Evolutionary conservation across 2,113 vertebrate species (phyloP).

Genomic region (Hippoglossus stenolepis): DNA sequence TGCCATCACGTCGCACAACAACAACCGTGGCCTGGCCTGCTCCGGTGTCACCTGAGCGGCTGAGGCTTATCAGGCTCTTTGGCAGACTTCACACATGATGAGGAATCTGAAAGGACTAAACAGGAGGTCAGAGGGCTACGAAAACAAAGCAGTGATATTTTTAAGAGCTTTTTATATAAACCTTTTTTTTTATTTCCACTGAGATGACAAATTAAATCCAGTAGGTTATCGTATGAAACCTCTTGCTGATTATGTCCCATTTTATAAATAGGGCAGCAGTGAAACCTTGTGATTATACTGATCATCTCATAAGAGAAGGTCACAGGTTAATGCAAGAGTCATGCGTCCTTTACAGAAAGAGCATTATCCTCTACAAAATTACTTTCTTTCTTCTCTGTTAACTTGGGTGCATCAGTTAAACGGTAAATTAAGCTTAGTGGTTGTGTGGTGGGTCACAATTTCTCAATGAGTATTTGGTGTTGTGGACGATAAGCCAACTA

Average conservation of each 20-base stretch:
- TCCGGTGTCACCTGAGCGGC: not conserved
- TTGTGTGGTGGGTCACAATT: conserved; percentile 19
- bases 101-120: not conserved
- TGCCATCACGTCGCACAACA: conserved; percentile 17
- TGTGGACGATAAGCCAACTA: not conserved
- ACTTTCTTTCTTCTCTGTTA: not conserved
- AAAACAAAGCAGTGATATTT: not conserved
- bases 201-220: not conserved
- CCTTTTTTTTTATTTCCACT: not conserved
- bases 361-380: not conserved
- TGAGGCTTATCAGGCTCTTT: not conserved
- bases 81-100: not conserved
- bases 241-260: conserved; percentile 4
- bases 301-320: conserved; percentile 28
- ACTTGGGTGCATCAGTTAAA: not conserved
- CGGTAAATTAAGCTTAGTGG: not conserved
- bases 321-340: conserved; percentile 20
- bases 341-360: conserved; percentile 3
- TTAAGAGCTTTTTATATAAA: no score
- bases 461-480: conserved; percentile 28
- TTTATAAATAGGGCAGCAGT: not conserved
- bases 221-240: conserved; percentile 10
- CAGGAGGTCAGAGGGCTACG: not conserved
- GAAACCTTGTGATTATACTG: conserved; percentile 5
- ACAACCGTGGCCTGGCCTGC: not conserved